phyloP scores from a whole-genome alignment of 2,113 vertebrate species.

The Oryzias javanicus region DNA sequence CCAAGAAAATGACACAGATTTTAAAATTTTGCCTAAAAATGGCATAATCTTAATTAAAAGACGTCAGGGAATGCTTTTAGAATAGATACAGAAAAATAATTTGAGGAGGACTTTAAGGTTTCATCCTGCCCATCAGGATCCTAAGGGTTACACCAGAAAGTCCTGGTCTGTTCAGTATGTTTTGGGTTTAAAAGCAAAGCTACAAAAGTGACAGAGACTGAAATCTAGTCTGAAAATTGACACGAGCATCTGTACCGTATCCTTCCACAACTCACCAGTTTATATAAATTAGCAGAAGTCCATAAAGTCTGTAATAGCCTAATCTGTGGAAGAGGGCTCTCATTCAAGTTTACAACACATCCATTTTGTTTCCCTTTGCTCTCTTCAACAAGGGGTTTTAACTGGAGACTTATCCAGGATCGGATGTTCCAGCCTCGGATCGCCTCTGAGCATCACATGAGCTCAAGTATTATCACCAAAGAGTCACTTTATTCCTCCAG shows the following conservation, averaged over 20 bases:
- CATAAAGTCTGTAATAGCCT: background rate
- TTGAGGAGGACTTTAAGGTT: too few relatives aligned
- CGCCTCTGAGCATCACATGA: constrained; percentile 66
- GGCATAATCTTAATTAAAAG: too few relatives aligned
- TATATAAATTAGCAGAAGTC: constrained; percentile 16
- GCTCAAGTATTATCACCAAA: constrained; percentile 60
- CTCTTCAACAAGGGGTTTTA: constrained; percentile 36
- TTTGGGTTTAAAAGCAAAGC: background rate
- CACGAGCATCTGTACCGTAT: background rate
- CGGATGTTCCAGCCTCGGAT: constrained; percentile 70
- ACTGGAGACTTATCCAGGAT: constrained; percentile 66
- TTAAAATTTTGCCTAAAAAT: too few relatives aligned
- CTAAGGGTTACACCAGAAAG: too few relatives aligned
- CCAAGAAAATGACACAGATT: too few relatives aligned
- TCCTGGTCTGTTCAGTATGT: too few relatives aligned
- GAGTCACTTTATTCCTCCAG: constrained; percentile 53
- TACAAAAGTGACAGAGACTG: background rate
- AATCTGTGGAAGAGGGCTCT: constrained; percentile 35
- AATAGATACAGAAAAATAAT: too few relatives aligned
- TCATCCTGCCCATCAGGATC: too few relatives aligned
- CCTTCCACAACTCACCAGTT: background rate
- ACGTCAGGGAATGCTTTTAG: too few relatives aligned
- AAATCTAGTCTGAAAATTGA: background rate
- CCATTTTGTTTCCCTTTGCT: constrained; percentile 46
- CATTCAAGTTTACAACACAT: constrained; percentile 54